Evolutionary conservation across 2,113 vertebrate genomes (phyloP), one percentile per base, ranked within the genome.

Genomic region (Otolemur garnettii): DNA sequence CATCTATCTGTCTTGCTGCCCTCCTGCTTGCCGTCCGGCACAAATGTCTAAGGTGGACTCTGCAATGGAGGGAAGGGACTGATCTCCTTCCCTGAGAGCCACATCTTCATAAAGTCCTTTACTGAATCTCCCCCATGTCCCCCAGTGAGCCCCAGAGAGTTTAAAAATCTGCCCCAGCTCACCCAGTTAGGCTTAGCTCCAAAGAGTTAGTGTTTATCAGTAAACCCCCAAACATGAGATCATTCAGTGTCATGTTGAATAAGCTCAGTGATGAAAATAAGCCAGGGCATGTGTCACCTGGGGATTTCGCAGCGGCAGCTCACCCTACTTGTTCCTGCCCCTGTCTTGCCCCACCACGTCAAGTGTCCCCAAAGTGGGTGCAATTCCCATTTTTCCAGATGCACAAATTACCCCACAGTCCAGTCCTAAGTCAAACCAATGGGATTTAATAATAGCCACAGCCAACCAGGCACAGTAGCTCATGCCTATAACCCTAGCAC

Each of bases 211-310:
- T 30, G 14, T 60, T 57, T 12, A 89, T 59, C 62, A 68, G 45
- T 38, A 19, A 35, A 42, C 60, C 42, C 22, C 62, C 69, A 81
- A 88, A 78, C 2, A 60, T 0, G 7, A 24, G 30, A 8, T 35
- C 30, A 28, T 64, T 35, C 15, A 22, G 53, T 3, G 24, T 75
- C n/a, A 22, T 50, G 22, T 6, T 69, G 85, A n/a, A 45, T 50
- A 77, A 69, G 3, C 18, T 19, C 66, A 19, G 6, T 11, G 78
- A 84, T 0, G 38, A 15, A 53, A 4, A 15, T n/a, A 75, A 4
- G 45, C 75, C n/a, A 30, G 60, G 42, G 10, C 42, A 18, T 17
- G 26, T 2, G 18, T 11, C 33, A 5, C 0, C 0, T 12, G 62
- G 62, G 18, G n/a, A 59, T 30, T 30, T n/a, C 10, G 1, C 38